phyloP scores from a whole-genome alignment of 2,888 invertebrate species.

The Bhutanitis thaidina region DNA sequence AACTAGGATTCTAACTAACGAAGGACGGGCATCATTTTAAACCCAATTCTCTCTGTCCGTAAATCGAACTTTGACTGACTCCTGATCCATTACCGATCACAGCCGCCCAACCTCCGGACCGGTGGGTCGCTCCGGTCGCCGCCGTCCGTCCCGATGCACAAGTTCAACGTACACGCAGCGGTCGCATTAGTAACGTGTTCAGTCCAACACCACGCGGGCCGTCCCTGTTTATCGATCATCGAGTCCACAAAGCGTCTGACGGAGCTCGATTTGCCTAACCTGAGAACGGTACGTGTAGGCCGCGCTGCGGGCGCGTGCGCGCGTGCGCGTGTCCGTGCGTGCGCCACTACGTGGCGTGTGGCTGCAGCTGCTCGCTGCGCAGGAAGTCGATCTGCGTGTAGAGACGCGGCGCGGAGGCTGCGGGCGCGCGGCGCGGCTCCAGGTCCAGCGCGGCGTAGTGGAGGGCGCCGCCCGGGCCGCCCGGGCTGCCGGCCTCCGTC shows the following conservation, averaged over 20 bases:
- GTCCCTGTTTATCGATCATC: too few species aligned
- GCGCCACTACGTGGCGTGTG: constrained; percentile 29
- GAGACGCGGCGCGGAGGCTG: constrained; percentile 73
- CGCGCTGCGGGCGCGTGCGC: too few species aligned
- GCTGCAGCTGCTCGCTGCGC: constrained; percentile 75
- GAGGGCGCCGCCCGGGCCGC: constrained; percentile 34
- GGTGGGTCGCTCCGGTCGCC: neutral
- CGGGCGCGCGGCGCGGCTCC: constrained; percentile 50
- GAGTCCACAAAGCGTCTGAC: neutral
- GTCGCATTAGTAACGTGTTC: too few species aligned
- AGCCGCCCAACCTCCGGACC: neutral
- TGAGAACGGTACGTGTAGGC: too few species aligned
- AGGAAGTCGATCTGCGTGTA: constrained; percentile 92
- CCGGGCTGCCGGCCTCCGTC: constrained; percentile 21
- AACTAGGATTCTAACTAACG: neutral
- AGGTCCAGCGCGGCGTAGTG: constrained; percentile 71
- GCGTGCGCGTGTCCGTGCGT: neutral
- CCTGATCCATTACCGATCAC: too few species aligned
- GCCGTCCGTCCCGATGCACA: too few species aligned
- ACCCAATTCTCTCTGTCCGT: neutral
- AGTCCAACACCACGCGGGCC: too few species aligned
- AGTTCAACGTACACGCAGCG: too few species aligned
- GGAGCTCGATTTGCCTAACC: too few species aligned
- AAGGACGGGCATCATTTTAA: neutral
- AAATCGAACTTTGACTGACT: neutral